Conservation (phyloP, 1,140 invertebrate species). For the Xylocopa sonorina region DNA sequence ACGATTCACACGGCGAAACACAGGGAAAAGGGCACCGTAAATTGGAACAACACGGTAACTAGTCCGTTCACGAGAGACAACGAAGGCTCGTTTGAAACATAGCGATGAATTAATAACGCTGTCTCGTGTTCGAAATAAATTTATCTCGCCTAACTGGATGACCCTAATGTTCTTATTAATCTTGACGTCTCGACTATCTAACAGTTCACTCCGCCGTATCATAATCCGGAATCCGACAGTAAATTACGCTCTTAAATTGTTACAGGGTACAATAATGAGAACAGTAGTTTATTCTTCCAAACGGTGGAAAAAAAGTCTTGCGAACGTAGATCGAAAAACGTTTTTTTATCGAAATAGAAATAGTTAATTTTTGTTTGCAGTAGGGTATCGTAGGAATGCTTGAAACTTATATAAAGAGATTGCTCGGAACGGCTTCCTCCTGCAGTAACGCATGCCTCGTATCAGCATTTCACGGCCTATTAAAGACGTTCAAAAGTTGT, state of each 20-base stretch:
- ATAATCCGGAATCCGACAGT: constrained; percentile 49
- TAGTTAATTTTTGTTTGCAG: no score
- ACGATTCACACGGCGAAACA: constrained; percentile 20
- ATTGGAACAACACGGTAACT: constrained; percentile 33
- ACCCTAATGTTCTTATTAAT: constrained; percentile 36
- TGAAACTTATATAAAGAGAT: no score
- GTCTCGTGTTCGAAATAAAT: constrained; percentile 44
- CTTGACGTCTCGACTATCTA: neutral
- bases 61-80: constrained; percentile 19
- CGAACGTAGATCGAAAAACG: no score
- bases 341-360: no score
- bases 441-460: no score
- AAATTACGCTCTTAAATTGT: constrained; percentile 30
- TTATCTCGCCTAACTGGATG: constrained; percentile 9
- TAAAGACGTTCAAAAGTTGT: no score
- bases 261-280: no score
- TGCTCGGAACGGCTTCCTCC: no score
- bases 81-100: neutral
- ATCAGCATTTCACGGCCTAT: no score
- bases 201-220: constrained; percentile 11
- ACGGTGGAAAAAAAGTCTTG: no score
- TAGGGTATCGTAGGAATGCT: no score
- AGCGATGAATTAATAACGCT: constrained; percentile 19
- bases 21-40: constrained; percentile 10
- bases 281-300: no score